Evolutionary conservation across 2,888 invertebrate species (phyloP).

Genomic region (Scaptomyza flava): DNA sequence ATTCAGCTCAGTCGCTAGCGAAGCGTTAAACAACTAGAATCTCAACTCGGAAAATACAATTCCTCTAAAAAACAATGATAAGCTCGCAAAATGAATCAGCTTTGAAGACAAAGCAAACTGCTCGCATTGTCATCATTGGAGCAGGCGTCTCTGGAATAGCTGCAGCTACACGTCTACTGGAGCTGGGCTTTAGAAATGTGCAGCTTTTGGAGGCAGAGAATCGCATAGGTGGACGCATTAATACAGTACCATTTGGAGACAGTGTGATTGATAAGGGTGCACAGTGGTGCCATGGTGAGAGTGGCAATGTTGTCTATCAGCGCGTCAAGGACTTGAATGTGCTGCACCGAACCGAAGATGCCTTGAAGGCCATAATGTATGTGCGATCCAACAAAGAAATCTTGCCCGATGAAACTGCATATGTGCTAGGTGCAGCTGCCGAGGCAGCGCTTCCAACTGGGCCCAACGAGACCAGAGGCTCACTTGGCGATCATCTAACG

Average conservation of each 20-base stretch:
- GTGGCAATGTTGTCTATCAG: constrained; percentile 87
- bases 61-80: constrained; percentile 11
- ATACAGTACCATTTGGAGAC: constrained; percentile 85
- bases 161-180: constrained; percentile 82
- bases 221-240: constrained; percentile 88
- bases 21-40: constrained; percentile 7
- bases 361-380: constrained; percentile 66
- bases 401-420: constrained; percentile 76
- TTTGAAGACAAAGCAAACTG: constrained; percentile 55
- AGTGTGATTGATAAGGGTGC: constrained; percentile 90
- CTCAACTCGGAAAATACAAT: background rate
- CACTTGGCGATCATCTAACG: constrained; percentile 79
- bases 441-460: constrained; percentile 34
- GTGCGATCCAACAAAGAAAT: constrained; percentile 83
- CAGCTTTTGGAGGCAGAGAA: constrained; percentile 87
- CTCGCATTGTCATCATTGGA: constrained; percentile 82
- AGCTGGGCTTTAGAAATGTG: constrained; percentile 84
- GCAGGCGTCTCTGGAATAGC: constrained; percentile 84
- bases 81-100: constrained; percentile 1
- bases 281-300: constrained; percentile 89
- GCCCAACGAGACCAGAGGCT: constrained; percentile 67
- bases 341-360: constrained; percentile 68
- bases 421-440: constrained; percentile 37
- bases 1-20: constrained; percentile 21
- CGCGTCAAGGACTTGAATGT: constrained; percentile 83